Evolutionary conservation across 2,113 vertebrate genomes (phyloP).

Genomic region (Neodontobutis hainanensis): DNA sequence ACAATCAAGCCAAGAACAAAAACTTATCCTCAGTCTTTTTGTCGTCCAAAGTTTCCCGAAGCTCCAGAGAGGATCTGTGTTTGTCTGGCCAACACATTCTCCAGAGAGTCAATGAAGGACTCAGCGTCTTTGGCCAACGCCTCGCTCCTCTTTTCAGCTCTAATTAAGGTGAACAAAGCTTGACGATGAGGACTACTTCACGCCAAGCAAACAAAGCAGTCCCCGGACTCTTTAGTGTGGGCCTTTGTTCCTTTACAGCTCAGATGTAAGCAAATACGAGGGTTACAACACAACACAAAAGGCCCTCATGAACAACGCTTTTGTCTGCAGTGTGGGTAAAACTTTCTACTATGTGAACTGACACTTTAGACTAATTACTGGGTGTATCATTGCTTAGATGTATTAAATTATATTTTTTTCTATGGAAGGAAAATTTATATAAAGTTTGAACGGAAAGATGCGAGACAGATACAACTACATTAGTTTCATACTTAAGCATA

Average conservation of each 20-base stretch:
- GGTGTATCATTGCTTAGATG: too few relatives aligned
- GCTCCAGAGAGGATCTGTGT: background rate
- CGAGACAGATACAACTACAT: too few relatives aligned
- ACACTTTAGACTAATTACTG: too few relatives aligned
- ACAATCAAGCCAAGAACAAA: constrained; percentile 25
- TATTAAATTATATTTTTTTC: too few relatives aligned
- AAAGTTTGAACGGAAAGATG: too few relatives aligned
- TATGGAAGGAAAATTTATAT: too few relatives aligned
- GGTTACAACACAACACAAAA: background rate
- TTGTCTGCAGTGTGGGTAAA: too few relatives aligned
- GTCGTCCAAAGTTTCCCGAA: background rate
- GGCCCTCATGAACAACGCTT: background rate
- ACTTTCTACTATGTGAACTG: too few relatives aligned
- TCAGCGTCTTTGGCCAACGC: constrained; percentile 36
- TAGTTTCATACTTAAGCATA: too few relatives aligned
- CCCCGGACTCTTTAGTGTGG: background rate
- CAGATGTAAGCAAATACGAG: constrained; percentile 3
- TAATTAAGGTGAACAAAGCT: constrained; percentile 23
- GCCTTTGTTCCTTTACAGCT: constrained; percentile 9
- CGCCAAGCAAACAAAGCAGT: constrained; percentile 10
- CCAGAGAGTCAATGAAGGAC: constrained; percentile 21
- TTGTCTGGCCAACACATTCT: background rate
- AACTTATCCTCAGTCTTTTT: too few relatives aligned
- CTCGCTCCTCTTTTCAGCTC: constrained; percentile 11
- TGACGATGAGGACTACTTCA: constrained; percentile 15